Base-by-base conservation (phyloP, 1,140 invertebrate genomes). In the Neodiprion fabricii region DNA sequence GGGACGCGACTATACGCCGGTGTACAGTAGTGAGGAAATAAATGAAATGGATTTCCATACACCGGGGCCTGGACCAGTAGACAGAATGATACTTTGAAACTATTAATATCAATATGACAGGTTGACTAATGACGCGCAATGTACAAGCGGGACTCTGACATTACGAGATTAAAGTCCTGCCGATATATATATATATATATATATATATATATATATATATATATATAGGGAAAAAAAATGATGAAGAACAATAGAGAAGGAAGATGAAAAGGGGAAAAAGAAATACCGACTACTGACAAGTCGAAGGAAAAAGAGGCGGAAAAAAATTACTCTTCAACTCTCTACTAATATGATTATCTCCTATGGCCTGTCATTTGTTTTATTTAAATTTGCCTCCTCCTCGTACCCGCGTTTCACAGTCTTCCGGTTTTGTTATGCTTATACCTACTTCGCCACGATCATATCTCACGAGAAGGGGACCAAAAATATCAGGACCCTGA, bases 61-160 rank as follows among this genome's bases (percentile, higher is more conserved):
- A 85, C 83, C 86, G 86, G 9, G n/a, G 53, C n/a, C 53, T 17
- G 53, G 11, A 61, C 28, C n/a, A 61, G 53, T 12, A 61, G 53
- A 40, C 84, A 86, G 79, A 83, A 85, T 82, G 84, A 85, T 87
- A 85, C 85, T 81, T 67, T 76, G 79, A 76, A 78, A 86, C 86
- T 87, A 87, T 87, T 87, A 86, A 86, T 87, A 87, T 85, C 79
- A 76, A 70, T 85, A 87, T 87, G 86, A 87, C 86, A 86, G 86
- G 49, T 87, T 87, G 86, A 87, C 86, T 87, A 87, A 87, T 86
- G 86, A 87, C 86, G 78, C 81, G 75, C 82, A 78, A 85, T 83
- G 82, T 78, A 80, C 78, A 79, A 85, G 83, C 81, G 85, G 82
- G 82, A 61, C 80, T 85, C 86, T 85, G 85, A 87, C 84, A 87